Evolutionary conservation across 2,888 invertebrate genomes (phyloP).

Genomic region (Drosophila dives): DNA sequence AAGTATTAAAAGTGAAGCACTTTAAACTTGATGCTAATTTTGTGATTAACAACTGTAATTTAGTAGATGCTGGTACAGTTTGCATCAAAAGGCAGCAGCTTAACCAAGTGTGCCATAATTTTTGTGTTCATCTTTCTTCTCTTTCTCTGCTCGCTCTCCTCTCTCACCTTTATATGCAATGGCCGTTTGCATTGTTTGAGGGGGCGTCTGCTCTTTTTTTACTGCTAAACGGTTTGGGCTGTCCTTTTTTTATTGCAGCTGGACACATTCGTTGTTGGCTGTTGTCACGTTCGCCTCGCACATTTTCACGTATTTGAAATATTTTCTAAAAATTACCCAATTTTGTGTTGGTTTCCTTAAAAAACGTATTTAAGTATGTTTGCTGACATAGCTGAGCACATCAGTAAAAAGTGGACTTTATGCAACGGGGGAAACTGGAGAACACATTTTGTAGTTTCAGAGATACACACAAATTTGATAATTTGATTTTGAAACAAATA

Average conservation of each 20-base stretch:
- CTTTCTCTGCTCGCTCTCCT: not conserved
- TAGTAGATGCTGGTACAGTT: not conserved
- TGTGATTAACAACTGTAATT: not conserved
- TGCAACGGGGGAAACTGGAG: not conserved
- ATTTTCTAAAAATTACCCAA: conserved; percentile 80
- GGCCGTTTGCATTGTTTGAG: conserved; percentile 22
- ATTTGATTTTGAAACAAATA: conserved; percentile 75
- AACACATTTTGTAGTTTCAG: not conserved
- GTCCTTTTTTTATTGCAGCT: conserved; percentile 46
- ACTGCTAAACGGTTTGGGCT: conserved; percentile 65
- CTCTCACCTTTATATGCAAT: conserved; percentile 9
- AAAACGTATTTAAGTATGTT: conserved; percentile 16
- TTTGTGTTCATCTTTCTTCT: not conserved
- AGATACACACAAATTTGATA: not conserved
- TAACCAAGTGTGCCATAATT: conserved; percentile 2
- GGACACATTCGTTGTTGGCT: conserved; percentile 42
- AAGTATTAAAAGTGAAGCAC: not conserved
- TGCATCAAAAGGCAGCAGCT: not conserved
- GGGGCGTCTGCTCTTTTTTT: conserved; percentile 46
- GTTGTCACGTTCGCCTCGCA: conserved; percentile 70
- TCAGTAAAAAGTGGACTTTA: conserved; percentile 17
- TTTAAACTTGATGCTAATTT: not conserved
- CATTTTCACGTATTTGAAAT: conserved; percentile 79
- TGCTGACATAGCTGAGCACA: conserved; percentile 1
- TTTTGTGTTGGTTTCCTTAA: conserved; percentile 53